Base-by-base conservation (phyloP, 2,888 invertebrate species). In the Lochmaea crataegi region DNA sequence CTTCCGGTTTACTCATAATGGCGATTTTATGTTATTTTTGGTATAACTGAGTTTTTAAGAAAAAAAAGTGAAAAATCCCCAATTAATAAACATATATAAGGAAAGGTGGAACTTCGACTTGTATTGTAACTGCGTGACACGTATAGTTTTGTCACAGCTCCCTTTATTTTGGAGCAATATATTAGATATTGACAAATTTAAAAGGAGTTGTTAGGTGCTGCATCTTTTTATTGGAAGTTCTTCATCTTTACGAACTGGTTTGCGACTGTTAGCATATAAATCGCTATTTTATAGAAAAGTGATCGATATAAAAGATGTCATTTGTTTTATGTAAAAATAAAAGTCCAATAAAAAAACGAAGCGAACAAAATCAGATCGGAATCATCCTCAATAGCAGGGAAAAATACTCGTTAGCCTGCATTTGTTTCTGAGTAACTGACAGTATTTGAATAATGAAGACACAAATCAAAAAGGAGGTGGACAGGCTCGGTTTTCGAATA, bases 361-460 rank as follows among this genome's bases (percentile, higher is more conserved):
- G n/a, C 38, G 60, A 14, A 60, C 11, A 60, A 60, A 60, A 58
- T 58, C 58, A 26, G 32, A 58, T 58, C 58, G 26, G 58, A 26
- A 58, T 58, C 58, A 32, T 58, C 58, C 16, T 32, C 58, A 14
- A 58, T 58, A 58, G 26, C 58, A 38, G 58, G 26, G 58, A 26
- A 58, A 60, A 60, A 60, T 60, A 60, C 60, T 60, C 60, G 38
- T 60, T 60, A 60, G 38, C 60, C 60, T 60, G 38, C 16, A 60
- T 60, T 60, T 60, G 6, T 60, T 60, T n/a, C 32, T 16, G 32
- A 60, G 60, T n/a, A 38, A 60, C 38, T 60, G 60, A 60, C 60
- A 38, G 38, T 38, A 32, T 60, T 60, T 60, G 38, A 60, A 60
- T 60, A 60, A 60, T 60, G 60, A 60, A 38, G 9, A 60, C 12